Evolutionary conservation across 1,140 invertebrate species (phyloP), one percentile per base, ranked within the genome.

Genomic region (Solen grandis): DNA sequence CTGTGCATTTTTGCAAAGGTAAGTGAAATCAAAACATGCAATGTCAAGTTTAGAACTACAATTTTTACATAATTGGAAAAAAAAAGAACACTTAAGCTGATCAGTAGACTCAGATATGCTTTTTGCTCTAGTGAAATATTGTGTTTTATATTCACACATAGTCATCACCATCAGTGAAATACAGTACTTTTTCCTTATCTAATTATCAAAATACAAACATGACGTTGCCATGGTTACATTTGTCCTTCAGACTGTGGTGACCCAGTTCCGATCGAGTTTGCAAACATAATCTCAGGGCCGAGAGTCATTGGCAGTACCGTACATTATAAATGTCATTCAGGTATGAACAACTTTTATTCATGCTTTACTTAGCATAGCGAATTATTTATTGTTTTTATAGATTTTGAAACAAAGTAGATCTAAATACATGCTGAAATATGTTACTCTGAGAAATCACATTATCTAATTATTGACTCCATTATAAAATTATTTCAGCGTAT

Each of bases 1-100:
- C 77, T 2, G 69, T 72, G 5, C 69, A 72, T 62, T 72, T 31
- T 33, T 80, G 77, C 29, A 80, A 80, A 80, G 77, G 77, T 80
- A 66, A 16, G 68, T 54, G 36, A 13, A 5, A 13, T n/a, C 31
- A 22, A 25, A 68, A 10, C 41, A 46, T 19, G 8, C 8, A 46
- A 46, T 10, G 41, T 46, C 8, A 46, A 46, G 8, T 46, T 8
- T 46, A 19, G 8, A 10, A 8, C 19, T 46, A 46, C 41, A 10
- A 10, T 19, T 46, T 46, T 46, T 46, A 46, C 41, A 46, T 10
- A 46, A 46, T 10, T 10, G 19, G 8, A 19, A 46, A 46, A 46
- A 19, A 46, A 46, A 46, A 46, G 19, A 46, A 46, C 41, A 46
- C 8, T 19, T 10, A 46, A 8, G 19, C 41, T 10, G 19, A 46